Base-by-base conservation (phyloP, 2,888 invertebrate genomes). In the Sturmia bella region DNA sequence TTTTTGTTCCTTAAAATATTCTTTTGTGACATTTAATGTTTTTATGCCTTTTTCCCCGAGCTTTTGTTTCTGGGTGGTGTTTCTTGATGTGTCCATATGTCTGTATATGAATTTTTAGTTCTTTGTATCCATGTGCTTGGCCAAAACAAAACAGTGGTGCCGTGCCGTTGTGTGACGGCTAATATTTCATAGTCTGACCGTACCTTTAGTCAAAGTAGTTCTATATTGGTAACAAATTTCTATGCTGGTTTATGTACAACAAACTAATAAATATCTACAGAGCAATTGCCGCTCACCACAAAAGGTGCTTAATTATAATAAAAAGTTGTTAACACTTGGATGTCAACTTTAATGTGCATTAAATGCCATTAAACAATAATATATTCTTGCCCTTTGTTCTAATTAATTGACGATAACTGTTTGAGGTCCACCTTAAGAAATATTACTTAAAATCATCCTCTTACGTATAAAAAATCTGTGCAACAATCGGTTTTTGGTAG, bases 361-460 rank as follows among this genome's bases (percentile, higher is more conserved):
- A 13, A 56, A 54, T 27, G 17, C 11, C 32, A 63, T 27, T 6
- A 32, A 52, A 41, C 19, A 3, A 43, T 4, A 43, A 32, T 54
- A n/a, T n/a, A n/a, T 41, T 9, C 32, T 32, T 7, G 32, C 21
- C 15, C 75, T 57, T n/a, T 24, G 7, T 27, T 52, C 13, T 32
- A 21, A 2, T 32, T 56, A 63, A 74, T 13, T n/a, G 17, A 17
- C 17, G 27, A 66, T 39, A 74, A 66, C 64, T 64, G 64, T 50
- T 66, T 63, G 2, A 4, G 19, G 9, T 27, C 1, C 17, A 56
- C 21, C 24, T 39, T 56, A 24, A 32, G 15, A 43, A 21, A 63
- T 54, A 21, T 45, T 19, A 19, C 39, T 5, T 57, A 9, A 0
- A 19, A 48, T 32, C 2, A 12, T n/a, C n/a, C n/a, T n/a, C n/a